Conservation (phyloP, 2,888 invertebrate genomes). For the Cephus sareptanus region DNA sequence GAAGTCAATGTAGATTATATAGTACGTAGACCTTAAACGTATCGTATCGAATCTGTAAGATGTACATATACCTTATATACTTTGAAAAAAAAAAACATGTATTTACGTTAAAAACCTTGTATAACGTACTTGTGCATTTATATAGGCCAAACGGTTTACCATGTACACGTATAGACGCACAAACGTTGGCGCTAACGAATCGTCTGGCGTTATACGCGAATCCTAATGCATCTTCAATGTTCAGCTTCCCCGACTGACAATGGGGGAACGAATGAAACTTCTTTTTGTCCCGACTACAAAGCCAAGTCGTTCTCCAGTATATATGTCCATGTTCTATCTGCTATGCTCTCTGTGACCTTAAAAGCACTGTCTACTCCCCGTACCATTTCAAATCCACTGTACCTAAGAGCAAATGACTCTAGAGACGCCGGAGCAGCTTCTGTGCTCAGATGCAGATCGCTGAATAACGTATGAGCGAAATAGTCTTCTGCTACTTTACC, state of each 20-base stretch:
- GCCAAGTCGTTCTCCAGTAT: neutral
- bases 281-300: neutral
- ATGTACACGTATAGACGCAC: neutral
- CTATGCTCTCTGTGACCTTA: neutral
- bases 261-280: neutral
- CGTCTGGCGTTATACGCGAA: neutral
- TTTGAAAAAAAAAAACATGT: slow-evolving; percentile 2
- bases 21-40: slow-evolving; percentile 4
- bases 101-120: slow-evolving; percentile 5
- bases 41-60: slow-evolving; percentile 8
- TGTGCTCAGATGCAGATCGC: neutral
- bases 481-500: neutral
- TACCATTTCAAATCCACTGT: neutral
- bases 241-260: neutral
- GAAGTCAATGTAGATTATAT: slow-evolving; percentile 43
- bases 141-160: neutral
- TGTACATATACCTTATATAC: slow-evolving; percentile 9
- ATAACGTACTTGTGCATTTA: slow-evolving; percentile 7
- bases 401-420: neutral
- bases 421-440: neutral
- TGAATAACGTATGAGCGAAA: neutral
- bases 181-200: neutral
- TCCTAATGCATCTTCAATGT: neutral
- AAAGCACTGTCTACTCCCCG: neutral
- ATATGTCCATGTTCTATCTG: neutral